Evolutionary conservation across 2,113 vertebrate species (phyloP), one percentile per base, ranked within the genome.

Genomic region (Dipodomys merriami): DNA sequence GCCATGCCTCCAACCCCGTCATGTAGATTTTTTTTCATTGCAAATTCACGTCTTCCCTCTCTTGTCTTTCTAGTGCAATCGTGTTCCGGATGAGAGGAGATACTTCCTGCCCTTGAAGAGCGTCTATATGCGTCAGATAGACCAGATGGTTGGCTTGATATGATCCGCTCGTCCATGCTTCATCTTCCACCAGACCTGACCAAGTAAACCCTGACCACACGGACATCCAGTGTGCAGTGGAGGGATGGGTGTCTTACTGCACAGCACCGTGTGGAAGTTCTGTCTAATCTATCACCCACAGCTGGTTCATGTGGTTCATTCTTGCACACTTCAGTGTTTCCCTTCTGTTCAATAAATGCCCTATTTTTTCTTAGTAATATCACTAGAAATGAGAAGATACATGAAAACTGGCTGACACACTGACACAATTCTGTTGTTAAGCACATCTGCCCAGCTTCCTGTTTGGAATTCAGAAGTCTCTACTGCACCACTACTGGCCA

Each of bases 51-150:
- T 62, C 1, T 44, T 29, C 25, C 10, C 44, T 1, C 0, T 2
- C 69, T 53, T 0, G 60, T 76, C 18, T 96, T 88, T 7, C 3
- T 98, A 99, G 99, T 99, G 99, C 96, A 98, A 98, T 97, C 98
- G 99, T 93, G 99, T 99, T 95, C 98, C 99, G 5, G 99, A 99
- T 2, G 99, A 99, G 97, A 98, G 99, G 33, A 98, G 99, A 2
- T 99, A 98, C 64, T 96, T 98, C 8, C 98, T 99, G 90, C 99
- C 99, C 0, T 88, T 99, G 91, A 99, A 99, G 98, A 99, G 99
- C 46, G 96, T 99, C 96, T 99, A 99, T 98, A 99, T 99, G 99
- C 98, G 98, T 11, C 99, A 99, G 98, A 99, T 99, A 0, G 99
- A 99, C 97, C 98, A 98, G 65, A 99, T 99, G 99, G 99, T 99